Evolutionary conservation across 2,888 invertebrate species (phyloP), one percentile per base, ranked within the genome.

Genomic region (Drosophila lacicola): DNA sequence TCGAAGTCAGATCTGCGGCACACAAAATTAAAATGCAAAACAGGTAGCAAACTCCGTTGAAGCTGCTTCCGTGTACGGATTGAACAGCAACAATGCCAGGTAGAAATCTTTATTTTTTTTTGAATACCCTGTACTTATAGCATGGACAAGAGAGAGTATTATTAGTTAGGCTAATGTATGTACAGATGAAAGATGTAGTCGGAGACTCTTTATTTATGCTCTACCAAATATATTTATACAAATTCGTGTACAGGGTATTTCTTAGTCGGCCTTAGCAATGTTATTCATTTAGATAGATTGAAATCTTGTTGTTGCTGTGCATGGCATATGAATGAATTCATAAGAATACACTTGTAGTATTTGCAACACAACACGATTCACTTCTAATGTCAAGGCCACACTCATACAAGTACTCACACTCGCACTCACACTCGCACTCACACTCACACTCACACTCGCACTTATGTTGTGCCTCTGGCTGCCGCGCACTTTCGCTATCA

Each of bases 371-470:
- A 37, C 39, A 55, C 62, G 50, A 53, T 25, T 42, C 64, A 76
- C 29, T 58, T 45, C 60, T 56, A 88, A 73, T 80, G 88, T 88
- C 82, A 82, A 88, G 82, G 88, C 76, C 86, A 53, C n/a, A 6
- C 36, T 14, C 25, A 11, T 14, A 36, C 70, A 21, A 39, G 17
- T 37, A 58, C 36, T 29, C 37, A 21, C 21, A 33, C 41, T n/a
- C 49, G 47, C 19, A 4, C n/a, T 14, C 11, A 8, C 8, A 39
- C 19, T 21, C 19, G 10, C n/a, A 14, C 36, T 21, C 19, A 11
- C n/a, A 19, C 36, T 10, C 44, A 19, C 9, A 29, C 34, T 33
- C 19, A 13, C n/a, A 21, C 47, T 25, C 25, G 6, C n/a, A 50
- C 53, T 37, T 33, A n/a, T 25, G 34, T 37, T 50, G 13, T 37